phyloP scores from a whole-genome alignment of 2,113 vertebrate genomes.

The Trematomus loennbergii region DNA sequence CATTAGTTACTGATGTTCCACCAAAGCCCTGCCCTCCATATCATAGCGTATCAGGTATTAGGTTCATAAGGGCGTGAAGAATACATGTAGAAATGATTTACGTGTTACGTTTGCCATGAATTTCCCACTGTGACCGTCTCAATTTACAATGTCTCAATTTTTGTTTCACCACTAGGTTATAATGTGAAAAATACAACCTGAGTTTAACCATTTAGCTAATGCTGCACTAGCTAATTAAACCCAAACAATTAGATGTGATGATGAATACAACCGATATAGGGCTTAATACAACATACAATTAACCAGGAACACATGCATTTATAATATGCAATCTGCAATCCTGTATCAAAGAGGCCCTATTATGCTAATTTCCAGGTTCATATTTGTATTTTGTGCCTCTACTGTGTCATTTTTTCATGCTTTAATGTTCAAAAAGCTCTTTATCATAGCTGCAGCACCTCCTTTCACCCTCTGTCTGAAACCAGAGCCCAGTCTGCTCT shows the following conservation, averaged over 20 bases:
- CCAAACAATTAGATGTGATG: neutral
- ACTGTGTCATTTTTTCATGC: too few relatives aligned
- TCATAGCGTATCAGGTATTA: constrained; percentile 2
- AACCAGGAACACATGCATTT: constrained; percentile 3
- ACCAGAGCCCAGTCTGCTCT: too few relatives aligned
- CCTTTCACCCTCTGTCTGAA: too few relatives aligned
- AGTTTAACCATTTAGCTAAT: neutral
- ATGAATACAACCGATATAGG: neutral
- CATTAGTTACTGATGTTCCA: constrained; percentile 31
- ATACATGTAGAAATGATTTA: neutral
- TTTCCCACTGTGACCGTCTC: neutral
- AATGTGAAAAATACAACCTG: neutral
- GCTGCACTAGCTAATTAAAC: neutral
- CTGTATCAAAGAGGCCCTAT: neutral
- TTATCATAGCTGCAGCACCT: too few relatives aligned
- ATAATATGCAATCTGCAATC: neutral
- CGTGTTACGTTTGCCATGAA: neutral
- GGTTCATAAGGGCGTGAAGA: neutral
- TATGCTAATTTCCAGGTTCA: too few relatives aligned
- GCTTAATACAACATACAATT: neutral
- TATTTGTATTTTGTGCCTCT: too few relatives aligned
- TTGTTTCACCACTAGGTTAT: neutral
- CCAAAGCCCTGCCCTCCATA: neutral
- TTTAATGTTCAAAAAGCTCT: too few relatives aligned
- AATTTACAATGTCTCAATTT: neutral